A percentile compares a stretch with the other conserved stretches of the same genome.
Conservation (phyloP, 2,888 invertebrate species). For the Leucophenga maculata region DNA sequence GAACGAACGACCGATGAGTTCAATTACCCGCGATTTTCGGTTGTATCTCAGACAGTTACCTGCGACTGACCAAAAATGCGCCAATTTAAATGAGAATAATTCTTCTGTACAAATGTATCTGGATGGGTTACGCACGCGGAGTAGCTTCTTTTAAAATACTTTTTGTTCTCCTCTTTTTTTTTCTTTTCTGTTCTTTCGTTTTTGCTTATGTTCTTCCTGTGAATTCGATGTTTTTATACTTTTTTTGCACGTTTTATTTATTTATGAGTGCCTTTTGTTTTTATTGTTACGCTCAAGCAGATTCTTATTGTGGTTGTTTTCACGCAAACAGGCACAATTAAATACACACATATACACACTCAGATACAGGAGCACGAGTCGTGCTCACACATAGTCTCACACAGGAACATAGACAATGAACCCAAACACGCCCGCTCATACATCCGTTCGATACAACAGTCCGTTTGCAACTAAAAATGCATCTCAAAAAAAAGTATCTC, state of each 20-base stretch:
- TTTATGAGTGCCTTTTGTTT: constrained; percentile 6
- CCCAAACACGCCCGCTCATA: constrained; percentile 14
- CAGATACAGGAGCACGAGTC: not conserved
- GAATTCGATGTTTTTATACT: not conserved
- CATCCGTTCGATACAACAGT: constrained; percentile 28
- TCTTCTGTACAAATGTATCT: not conserved
- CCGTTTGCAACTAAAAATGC: not conserved
- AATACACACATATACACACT: constrained; percentile 24
- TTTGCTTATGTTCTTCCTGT: not conserved
- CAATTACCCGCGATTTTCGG: constrained; percentile 43
- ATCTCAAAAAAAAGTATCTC: not conserved
- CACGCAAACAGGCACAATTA: constrained; percentile 3
- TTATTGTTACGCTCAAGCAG: constrained; percentile 16
- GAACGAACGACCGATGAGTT: constrained; percentile 31
- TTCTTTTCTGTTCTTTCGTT: not conserved
- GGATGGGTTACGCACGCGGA: not conserved
- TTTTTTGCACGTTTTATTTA: constrained; percentile 8
- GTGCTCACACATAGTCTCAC: constrained; percentile 32
- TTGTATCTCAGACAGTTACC: not conserved
- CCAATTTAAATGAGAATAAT: not conserved
- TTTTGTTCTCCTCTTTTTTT: not conserved
- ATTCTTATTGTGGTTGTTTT: constrained; percentile 25
- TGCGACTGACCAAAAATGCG: no score
- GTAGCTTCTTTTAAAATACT: not conserved
- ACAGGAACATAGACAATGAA: not conserved